A percentile compares a stretch with the other conserved stretches of the same genome.
Conservation (phyloP, 64 coral and sea anemone genomes). For the Montipora sp. region DNA sequence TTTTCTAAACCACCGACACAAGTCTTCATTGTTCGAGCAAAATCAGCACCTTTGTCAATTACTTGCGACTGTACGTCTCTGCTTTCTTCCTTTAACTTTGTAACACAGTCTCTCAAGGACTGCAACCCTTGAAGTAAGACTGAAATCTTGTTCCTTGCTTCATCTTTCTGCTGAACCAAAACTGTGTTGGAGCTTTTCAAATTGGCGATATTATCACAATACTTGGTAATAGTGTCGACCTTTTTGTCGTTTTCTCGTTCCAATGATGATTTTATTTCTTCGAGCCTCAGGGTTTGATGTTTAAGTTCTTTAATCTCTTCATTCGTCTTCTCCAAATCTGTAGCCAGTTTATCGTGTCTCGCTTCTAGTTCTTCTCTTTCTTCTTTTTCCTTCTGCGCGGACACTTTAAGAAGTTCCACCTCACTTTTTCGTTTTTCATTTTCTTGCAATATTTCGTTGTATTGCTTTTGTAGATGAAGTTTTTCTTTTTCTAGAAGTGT, state of each 20-base stretch:
- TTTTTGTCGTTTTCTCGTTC: slow-evolving; percentile 37
- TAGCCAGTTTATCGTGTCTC: slow-evolving; percentile 3
- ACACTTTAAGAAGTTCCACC: neutral
- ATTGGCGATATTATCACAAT: slow-evolving; percentile 9
- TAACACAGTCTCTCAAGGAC: slow-evolving; percentile 43
- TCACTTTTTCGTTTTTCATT: slow-evolving; percentile 35
- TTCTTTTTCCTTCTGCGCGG: slow-evolving; percentile 3
- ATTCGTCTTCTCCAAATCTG: neutral
- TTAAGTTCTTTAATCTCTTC: slow-evolving; percentile 9
- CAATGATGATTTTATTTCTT: slow-evolving; percentile 17
- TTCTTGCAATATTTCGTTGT: slow-evolving; percentile 57
- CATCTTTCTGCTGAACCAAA: neutral
- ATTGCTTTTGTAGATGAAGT: slow-evolving; percentile 57
- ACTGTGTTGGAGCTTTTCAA: slow-evolving; percentile 4
- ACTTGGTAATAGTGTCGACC: neutral
- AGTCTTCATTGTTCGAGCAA: slow-evolving; percentile 32
- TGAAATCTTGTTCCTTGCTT: slow-evolving; percentile 20
- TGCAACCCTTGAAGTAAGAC: slow-evolving; percentile 39
- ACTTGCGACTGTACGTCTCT: slow-evolving; percentile 48
- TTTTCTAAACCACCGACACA: slow-evolving; percentile 55
- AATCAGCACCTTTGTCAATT: slow-evolving; percentile 50
- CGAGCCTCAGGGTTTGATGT: neutral
- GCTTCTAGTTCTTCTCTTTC: slow-evolving; percentile 28
- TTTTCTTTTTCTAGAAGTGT: slow-evolving; percentile 73
- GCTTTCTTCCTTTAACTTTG: slow-evolving; percentile 49